phyloP scores from a whole-genome alignment of 2,113 vertebrate species.

The Henicopernis longicauda region DNA sequence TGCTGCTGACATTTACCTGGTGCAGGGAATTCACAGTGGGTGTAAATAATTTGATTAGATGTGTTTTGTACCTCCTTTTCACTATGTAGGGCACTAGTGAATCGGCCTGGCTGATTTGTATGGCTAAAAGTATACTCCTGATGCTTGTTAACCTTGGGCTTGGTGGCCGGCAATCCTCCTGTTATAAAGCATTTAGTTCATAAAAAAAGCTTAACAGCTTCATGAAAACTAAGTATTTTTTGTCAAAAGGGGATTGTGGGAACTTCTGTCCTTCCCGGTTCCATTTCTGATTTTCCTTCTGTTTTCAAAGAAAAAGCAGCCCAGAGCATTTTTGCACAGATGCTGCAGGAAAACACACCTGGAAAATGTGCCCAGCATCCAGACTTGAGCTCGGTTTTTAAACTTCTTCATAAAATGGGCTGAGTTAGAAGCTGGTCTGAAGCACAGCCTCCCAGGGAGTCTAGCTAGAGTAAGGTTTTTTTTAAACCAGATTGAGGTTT shows the following conservation, averaged over 20 bases:
- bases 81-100: not conserved
- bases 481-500: not conserved
- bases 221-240: not conserved
- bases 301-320: not conserved
- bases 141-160: not conserved
- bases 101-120: not conserved
- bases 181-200: not conserved
- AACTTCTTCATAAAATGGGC: not conserved
- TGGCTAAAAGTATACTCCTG: not conserved
- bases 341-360: rapidly evolving
- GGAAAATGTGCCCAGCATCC: rapidly evolving
- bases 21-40: not conserved
- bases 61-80: not conserved
- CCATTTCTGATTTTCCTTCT: not conserved
- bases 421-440: not conserved
- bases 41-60: not conserved
- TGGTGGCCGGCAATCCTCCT: not conserved
- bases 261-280: not conserved
- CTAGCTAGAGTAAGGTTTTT: not conserved
- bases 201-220: not conserved
- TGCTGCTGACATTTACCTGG: not conserved
- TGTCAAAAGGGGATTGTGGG: not conserved
- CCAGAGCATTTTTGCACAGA: not conserved
- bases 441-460: not conserved
- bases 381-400: not conserved